These are phyloP conservation scores for Intellagama lesueurii DNA, from an alignment of 2,797 vertebrate species.

Conservation along the genomic window DNA sequence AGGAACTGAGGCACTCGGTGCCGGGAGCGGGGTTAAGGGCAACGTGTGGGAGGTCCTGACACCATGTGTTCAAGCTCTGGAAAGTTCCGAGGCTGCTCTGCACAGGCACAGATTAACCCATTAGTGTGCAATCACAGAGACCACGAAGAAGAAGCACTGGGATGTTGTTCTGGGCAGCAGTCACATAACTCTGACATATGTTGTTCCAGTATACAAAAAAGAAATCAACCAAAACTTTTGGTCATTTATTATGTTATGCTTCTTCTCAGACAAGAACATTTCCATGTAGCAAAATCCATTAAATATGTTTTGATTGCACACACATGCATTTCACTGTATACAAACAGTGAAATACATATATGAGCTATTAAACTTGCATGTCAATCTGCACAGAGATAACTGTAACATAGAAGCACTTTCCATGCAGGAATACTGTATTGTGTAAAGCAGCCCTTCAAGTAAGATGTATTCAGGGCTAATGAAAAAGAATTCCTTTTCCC, in stretches of 20 bases:
- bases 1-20: too few species aligned
- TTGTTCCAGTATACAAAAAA: background rate
- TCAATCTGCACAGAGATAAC: too few species aligned
- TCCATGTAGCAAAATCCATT: background rate
- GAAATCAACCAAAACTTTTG: background rate
- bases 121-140: too few species aligned
- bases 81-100: too few species aligned
- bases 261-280: background rate
- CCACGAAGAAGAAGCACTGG: too few species aligned
- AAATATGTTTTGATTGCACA: background rate
- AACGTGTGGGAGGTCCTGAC: too few species aligned
- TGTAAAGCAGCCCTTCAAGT: constrained; percentile 4
- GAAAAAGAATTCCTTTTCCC: background rate
- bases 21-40: too few species aligned
- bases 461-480: constrained; percentile 21
- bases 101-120: too few species aligned
- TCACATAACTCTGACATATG: background rate
- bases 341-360: background rate
- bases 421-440: constrained; percentile 15
- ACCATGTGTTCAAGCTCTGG: too few species aligned
- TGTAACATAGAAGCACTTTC: background rate
- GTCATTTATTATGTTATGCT: background rate
- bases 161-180: background rate
- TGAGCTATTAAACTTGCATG: background rate
- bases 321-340: background rate